phyloP scores from a whole-genome alignment of 1,140 invertebrate genomes.

The Drosophila rufa region DNA sequence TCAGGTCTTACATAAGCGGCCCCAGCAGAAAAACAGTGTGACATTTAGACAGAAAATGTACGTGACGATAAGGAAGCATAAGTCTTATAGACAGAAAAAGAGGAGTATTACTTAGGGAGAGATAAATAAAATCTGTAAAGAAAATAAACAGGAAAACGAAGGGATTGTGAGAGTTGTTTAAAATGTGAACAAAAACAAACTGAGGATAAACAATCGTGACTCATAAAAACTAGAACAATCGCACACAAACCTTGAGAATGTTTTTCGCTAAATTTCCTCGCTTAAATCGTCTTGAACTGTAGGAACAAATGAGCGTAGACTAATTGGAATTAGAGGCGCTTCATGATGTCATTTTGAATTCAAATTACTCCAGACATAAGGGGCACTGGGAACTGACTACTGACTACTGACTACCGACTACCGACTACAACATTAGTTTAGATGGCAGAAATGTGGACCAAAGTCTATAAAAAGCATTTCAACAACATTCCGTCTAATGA shows the following conservation, averaged over 20 bases:
- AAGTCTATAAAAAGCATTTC: constrained; percentile 46
- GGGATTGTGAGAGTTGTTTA: background rate
- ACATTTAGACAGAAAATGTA: background rate
- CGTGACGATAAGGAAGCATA: constrained; percentile 2
- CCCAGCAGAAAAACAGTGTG: background rate
- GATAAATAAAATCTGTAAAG: background rate
- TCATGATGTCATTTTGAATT: constrained; percentile 40
- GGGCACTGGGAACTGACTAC: background rate
- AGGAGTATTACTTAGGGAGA: background rate
- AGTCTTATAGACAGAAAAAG: background rate
- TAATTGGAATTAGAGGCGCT: constrained; percentile 17
- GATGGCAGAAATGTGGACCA: constrained; percentile 30
- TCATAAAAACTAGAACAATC: background rate
- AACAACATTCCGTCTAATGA: constrained; percentile 36
- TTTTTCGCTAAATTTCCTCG: background rate
- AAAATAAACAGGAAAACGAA: background rate
- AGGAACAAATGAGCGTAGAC: constrained; percentile 12
- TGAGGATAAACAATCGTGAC: background rate
- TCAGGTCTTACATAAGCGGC: constrained; percentile 27
- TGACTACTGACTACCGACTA: background rate
- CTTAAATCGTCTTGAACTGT: constrained; percentile 5
- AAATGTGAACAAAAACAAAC: background rate
- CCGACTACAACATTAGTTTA: constrained; percentile 3
- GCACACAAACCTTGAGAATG: background rate
- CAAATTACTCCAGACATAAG: constrained; percentile 19